Percentiles rank a stretch among this genome's conserved stretches.
phyloP scores from a whole-genome alignment of 92 coral and sea anemone species.

The Phenganax stokvisi region DNA sequence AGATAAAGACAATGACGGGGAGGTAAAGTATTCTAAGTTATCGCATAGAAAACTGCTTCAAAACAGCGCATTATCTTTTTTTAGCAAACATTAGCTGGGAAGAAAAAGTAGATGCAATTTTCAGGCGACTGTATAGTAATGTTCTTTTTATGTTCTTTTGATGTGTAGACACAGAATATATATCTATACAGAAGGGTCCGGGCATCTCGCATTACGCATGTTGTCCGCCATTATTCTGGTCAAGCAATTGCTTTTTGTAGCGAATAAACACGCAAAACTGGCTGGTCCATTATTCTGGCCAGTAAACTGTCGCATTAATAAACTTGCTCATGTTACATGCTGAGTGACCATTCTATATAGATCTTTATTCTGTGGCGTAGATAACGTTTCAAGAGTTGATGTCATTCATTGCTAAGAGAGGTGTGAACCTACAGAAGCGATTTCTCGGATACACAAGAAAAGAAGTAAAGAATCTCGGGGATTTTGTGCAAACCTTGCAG shows the following conservation, averaged over 20 bases:
- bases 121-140: no score
- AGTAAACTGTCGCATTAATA: not conserved
- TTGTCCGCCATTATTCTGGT: not conserved
- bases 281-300: not conserved
- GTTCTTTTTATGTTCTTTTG: not conserved
- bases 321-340: not conserved
- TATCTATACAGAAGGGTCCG: no score
- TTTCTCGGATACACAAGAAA: constrained; percentile 94
- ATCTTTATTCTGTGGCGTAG: constrained; percentile 39
- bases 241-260: not conserved
- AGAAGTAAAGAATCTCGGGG: constrained; percentile 88
- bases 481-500: constrained; percentile 88
- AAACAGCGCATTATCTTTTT: no score
- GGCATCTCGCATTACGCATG: no score
- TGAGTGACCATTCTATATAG: not conserved
- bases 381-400: constrained; percentile 94
- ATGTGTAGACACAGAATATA: no score
- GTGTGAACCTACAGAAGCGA: constrained; percentile 89
- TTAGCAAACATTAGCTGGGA: not conserved
- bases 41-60: no score
- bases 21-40: constrained; percentile 46
- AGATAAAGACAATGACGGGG: constrained; percentile 93
- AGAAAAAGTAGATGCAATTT: not conserved
- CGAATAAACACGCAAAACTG: not conserved
- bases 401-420: constrained; percentile 92